phyloP scores from a whole-genome alignment of 2,113 vertebrate species.

The Xiphorhynchus elegans region DNA sequence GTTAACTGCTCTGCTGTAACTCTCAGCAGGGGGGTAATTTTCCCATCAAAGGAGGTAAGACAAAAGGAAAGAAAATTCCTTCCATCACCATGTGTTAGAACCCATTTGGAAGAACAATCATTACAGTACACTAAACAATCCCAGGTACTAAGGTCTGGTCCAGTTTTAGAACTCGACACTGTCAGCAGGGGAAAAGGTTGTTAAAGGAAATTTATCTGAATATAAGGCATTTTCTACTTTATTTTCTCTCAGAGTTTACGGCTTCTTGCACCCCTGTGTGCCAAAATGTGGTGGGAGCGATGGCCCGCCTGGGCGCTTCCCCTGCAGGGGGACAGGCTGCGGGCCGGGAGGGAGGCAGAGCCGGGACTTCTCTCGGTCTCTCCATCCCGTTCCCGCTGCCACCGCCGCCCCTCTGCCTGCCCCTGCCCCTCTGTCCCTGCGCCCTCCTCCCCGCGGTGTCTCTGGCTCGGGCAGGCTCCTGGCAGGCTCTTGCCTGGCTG shows the following conservation, averaged over 20 bases:
- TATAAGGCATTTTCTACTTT: neutral
- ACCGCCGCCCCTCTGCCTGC: neutral
- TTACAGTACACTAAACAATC: neutral
- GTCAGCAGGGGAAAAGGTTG: neutral
- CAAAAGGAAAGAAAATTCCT: constrained; percentile 59
- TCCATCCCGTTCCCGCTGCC: neutral
- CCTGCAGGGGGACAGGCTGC: neutral
- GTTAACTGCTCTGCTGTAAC: constrained; percentile 63
- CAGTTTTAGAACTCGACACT: neutral
- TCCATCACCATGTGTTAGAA: neutral
- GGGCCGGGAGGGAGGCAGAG: neutral
- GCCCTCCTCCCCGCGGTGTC: neutral
- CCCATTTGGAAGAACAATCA: neutral
- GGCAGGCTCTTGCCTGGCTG: neutral
- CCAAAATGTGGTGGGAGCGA: neutral
- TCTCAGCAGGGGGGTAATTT: constrained; percentile 57
- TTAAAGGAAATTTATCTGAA: neutral
- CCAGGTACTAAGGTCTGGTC: neutral
- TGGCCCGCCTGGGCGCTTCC: neutral
- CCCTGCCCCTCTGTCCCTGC: neutral
- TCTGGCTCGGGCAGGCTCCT: neutral
- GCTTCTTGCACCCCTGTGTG: neutral
- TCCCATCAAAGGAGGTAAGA: constrained; percentile 28
- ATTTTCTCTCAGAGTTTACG: neutral
- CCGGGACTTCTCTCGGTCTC: neutral